Conservation (phyloP, 2,797 vertebrate genomes). For the Neosalanx taihuensis region DNA sequence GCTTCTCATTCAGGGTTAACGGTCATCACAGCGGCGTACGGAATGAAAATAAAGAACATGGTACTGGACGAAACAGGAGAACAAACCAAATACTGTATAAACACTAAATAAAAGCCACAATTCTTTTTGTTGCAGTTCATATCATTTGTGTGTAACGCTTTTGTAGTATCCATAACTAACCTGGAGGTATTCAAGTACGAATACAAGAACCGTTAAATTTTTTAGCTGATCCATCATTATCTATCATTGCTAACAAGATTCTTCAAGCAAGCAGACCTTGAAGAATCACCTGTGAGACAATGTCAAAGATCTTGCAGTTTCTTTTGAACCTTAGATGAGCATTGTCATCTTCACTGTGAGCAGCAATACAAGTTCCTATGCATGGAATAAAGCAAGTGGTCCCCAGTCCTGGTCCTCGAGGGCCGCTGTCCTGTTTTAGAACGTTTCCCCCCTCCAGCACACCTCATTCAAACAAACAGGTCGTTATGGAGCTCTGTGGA, state of each 20-base stretch:
- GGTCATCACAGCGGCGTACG: background rate
- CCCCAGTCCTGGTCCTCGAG: no score
- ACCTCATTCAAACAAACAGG: no score
- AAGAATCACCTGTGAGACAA: background rate
- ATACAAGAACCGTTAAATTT: no score
- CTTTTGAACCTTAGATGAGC: background rate
- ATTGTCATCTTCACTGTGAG: background rate
- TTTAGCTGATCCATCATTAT: no score
- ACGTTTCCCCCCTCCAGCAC: no score
- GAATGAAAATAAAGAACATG: background rate
- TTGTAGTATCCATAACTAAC: background rate
- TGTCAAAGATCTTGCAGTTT: background rate
- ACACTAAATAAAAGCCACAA: background rate
- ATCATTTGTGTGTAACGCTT: background rate
- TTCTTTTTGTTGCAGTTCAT: no score
- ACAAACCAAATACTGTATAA: no score
- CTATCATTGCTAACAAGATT: background rate
- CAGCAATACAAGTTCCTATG: constrained; percentile 6
- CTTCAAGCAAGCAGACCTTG: background rate
- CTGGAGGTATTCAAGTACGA: no score
- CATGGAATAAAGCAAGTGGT: no score
- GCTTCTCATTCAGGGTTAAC: background rate
- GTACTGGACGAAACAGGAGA: background rate
- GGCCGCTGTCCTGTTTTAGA: no score
- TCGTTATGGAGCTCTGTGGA: no score